These are phyloP conservation scores for Percopsis omiscomaycus DNA, from an alignment of 2,797 vertebrate genomes.

Conservation along the genomic window DNA sequence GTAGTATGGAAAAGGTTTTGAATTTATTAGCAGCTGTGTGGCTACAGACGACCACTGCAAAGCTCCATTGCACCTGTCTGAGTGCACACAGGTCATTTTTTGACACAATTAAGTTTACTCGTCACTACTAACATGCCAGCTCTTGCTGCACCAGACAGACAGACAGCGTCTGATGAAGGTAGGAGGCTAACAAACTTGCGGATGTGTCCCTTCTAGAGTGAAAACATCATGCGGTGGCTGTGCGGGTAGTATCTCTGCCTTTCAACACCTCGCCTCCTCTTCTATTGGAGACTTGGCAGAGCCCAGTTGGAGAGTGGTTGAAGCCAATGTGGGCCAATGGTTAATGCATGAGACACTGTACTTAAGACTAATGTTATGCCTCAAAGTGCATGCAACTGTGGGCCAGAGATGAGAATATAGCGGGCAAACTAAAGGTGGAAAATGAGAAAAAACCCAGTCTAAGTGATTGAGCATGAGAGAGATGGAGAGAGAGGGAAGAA, in stretches of 20 bases:
- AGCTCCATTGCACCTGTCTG: too few species aligned
- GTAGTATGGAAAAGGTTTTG: too few species aligned
- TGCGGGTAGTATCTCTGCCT: conserved; percentile 21
- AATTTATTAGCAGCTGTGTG: too few species aligned
- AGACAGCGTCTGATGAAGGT: conserved; percentile 24
- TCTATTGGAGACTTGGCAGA: conserved; percentile 32
- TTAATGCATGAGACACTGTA: conserved; percentile 63
- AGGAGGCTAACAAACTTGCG: conserved; percentile 23
- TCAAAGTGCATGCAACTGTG: conserved; percentile 53
- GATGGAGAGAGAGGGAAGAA: background rate
- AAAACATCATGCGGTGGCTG: conserved; percentile 18
- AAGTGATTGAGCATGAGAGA: conserved; percentile 1
- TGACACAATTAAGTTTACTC: conserved; percentile 35
- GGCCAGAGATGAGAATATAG: conserved; percentile 16
- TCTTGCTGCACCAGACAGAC: conserved; percentile 1
- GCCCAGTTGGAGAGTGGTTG: conserved; percentile 38
- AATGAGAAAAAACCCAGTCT: background rate
- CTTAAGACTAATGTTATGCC: conserved; percentile 59
- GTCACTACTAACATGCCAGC: conserved; percentile 34
- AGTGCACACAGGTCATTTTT: conserved; percentile 42
- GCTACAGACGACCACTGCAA: too few species aligned
- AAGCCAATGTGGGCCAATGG: conserved; percentile 53
- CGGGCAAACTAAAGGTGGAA: background rate
- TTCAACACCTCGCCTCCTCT: conserved; percentile 42
- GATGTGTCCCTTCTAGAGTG: conserved; percentile 22